Evolutionary conservation across 2,888 invertebrate species (phyloP), one percentile per base, ranked within the genome.

Genomic region (Meliscaeva auricollis): DNA sequence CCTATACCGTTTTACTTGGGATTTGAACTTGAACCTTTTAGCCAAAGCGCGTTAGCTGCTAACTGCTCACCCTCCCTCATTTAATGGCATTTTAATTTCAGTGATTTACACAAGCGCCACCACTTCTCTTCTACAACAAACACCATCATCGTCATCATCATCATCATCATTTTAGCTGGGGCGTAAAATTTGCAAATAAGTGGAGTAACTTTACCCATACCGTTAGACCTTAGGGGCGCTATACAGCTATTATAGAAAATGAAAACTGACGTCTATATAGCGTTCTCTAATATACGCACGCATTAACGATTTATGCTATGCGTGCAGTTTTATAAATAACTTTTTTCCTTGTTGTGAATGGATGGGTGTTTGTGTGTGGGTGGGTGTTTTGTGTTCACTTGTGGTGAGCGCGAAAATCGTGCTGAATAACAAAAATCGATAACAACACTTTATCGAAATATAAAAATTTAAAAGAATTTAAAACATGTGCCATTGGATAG

Each of bases 41-140:
- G 35, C 17, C 35, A 8, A 32, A 66, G 22, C 50, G 66, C 50
- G 35, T 66, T 60, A 62, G 11, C 68, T 75, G n/a, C n/a, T n/a
- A n/a, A n/a, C n/a, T n/a, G n/a, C n/a, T 35, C 20, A 20, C 58
- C 35, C 58, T 8, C 17, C 66, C 50, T 68, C 32, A 7, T 20
- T 58, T 78, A 64, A 78, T 78, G 72, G 64, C 70, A 64, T 78
- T 78, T 78, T 78, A 78, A 78, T 78, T 78, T 46, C 56, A 41
- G 66, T 38, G 78, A 66, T 72, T 72, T 60, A 38, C 48, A 78
- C 62, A 46, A 77, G 46, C 62, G 9, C 66, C 64, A 38, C 41
- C 46, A 74, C 64, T 15, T 32, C 6, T 58, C 32, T 58, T 13
- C 7, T 13, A n/a, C n/a, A n/a, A n/a, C 32, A 13, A 3, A 4